phyloP scores from a whole-genome alignment of 2,888 invertebrate species.

The Halocaridina rubra region DNA sequence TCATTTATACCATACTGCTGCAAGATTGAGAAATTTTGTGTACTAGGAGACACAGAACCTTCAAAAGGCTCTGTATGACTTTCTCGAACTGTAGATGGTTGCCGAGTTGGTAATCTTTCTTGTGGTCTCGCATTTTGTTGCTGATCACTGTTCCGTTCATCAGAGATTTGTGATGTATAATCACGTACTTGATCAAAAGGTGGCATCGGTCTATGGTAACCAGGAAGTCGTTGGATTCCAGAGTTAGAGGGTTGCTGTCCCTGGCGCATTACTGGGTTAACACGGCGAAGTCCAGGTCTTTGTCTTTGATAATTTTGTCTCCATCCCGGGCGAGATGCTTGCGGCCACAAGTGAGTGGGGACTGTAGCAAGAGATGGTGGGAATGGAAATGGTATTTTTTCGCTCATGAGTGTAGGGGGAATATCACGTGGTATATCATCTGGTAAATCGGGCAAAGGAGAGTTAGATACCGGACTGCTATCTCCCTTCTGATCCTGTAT shows the following conservation, averaged over 20 bases:
- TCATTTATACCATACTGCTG: neutral
- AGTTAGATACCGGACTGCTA: neutral
- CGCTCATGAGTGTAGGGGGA: slow-evolving; percentile 23
- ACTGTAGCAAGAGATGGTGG: slow-evolving; percentile 13
- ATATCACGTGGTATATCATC: slow-evolving; percentile 47
- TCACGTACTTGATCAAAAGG: neutral
- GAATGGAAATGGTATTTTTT: slow-evolving; percentile 35
- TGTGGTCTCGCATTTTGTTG: no score
- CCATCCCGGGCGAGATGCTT: neutral
- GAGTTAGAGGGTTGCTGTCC: neutral
- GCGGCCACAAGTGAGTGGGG: neutral
- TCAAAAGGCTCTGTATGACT: neutral
- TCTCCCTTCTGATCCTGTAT: no score
- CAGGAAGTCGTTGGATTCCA: no score
- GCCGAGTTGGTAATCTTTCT: no score
- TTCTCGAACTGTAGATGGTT: neutral
- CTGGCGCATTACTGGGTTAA: neutral
- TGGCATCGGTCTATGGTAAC: no score
- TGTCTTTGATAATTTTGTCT: neutral
- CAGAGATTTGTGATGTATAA: neutral
- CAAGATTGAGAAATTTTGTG: neutral
- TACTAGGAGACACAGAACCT: neutral
- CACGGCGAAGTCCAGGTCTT: neutral
- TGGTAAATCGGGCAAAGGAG: neutral
- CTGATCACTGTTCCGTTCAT: neutral